phyloP scores from a whole-genome alignment of 2,797 vertebrate species.

The Selene dorsalis region DNA sequence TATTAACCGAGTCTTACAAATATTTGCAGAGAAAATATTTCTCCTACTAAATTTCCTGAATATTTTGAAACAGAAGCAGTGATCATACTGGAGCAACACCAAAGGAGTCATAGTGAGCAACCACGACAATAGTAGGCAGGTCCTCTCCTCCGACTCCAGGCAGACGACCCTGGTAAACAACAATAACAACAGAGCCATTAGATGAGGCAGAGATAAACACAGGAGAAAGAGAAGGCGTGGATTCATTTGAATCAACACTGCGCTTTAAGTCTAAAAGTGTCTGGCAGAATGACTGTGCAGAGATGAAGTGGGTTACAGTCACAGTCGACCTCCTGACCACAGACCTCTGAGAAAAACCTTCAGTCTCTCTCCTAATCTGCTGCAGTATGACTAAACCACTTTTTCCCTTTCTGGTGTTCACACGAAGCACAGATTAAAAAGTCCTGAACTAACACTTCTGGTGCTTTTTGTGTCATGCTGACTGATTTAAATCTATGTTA shows the following conservation, averaged over 20 bases:
- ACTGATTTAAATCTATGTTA: neutral
- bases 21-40: neutral
- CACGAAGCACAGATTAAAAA: slow-evolving; percentile 35
- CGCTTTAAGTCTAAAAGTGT: neutral
- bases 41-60: neutral
- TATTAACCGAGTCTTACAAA: neutral
- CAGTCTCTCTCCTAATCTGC: slow-evolving; percentile 18
- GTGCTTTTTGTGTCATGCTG: slow-evolving; percentile 1
- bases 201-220: neutral
- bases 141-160: slow-evolving; percentile 95
- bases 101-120: slow-evolving; percentile 97
- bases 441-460: slow-evolving; percentile 1
- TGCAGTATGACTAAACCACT: slow-evolving; percentile 38
- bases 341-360: slow-evolving; percentile 6
- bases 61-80: neutral
- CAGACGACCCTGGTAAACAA: slow-evolving; percentile 88
- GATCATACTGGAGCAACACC: slow-evolving; percentile 92
- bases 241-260: neutral
- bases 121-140: slow-evolving; percentile 94
- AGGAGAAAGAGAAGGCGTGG: neutral
- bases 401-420: slow-evolving; percentile 11
- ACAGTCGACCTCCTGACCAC: slow-evolving; percentile 32
- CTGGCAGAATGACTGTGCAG: neutral
- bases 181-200: neutral
- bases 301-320: slow-evolving; percentile 15